Evolutionary conservation across 2,113 vertebrate species (phyloP).

Genomic region (Barbus barbus): DNA sequence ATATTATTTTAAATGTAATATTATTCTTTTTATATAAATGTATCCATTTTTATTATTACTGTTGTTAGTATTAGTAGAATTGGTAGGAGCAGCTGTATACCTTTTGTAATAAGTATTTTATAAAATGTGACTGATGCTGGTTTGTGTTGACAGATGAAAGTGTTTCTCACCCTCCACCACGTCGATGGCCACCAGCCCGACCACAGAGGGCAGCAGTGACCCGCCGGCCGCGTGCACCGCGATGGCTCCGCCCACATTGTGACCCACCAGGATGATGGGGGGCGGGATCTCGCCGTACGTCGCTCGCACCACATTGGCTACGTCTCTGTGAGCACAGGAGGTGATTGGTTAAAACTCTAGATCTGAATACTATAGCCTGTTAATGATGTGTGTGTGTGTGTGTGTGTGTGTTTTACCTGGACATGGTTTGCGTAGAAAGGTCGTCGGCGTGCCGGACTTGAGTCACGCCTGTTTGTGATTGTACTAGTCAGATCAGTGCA

Average conservation of each 20-base stretch:
- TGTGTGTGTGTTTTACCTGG: conserved; percentile 57
- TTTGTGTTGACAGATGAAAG: no score
- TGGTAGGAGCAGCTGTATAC: no score
- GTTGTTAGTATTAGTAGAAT: no score
- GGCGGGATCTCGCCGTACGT: conserved; percentile 69
- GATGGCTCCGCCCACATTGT: conserved; percentile 70
- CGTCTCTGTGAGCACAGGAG: conserved; percentile 56
- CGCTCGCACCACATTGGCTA: conserved; percentile 68
- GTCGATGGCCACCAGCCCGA: conserved; percentile 70
- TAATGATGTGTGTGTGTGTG: background rate
- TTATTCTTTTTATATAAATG: no score
- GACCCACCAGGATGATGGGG: conserved; percentile 68
- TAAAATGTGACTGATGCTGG: no score
- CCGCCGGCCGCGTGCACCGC: conserved; percentile 65
- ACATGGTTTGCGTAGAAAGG: conserved; percentile 72
- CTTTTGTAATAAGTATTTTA: no score
- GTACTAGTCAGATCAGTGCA: background rate
- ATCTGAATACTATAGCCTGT: background rate
- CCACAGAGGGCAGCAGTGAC: conserved; percentile 59
- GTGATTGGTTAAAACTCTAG: background rate
- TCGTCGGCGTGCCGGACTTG: conserved; percentile 65
- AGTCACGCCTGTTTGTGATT: conserved; percentile 57
- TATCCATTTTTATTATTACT: no score
- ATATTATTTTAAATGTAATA: no score
- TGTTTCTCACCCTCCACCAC: conserved; percentile 66